Base-by-base conservation (phyloP, 2,113 vertebrate species). In the Thinocorus orbignyianus region DNA sequence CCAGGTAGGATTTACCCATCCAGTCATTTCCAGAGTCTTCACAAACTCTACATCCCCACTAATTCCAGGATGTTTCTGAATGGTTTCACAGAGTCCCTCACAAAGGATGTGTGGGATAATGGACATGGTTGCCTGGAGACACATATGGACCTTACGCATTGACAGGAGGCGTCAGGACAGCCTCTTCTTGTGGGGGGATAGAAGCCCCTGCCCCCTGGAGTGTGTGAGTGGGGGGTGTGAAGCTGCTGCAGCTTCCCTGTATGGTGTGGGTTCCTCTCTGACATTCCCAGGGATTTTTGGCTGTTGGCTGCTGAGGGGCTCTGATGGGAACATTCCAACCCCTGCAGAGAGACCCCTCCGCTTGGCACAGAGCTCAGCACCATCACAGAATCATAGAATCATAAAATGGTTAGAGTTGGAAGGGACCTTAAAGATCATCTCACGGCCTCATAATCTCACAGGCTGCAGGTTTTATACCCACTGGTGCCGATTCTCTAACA, bases 281-380 rank as follows among this genome's bases (percentile, higher is more conserved):
- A 84, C 55, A 66, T 89, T 92, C 95, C 8, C 51, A 92, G 20
- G 55, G 49, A 77, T 66, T 39, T 31, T 62, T 49, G 86, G 51
- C 55, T 58, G 37, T 20, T 68, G 76, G 39, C 48, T 71, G 0
- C 54, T 81, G 64, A 90, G 55, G 41, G 93, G 16, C 28, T 57
- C 41, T 9, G 26, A n/a, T 2, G 11, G 51, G 83, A 86, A 28
- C 4, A 1, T 17, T 46, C 3, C 18, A 5, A 31, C 3, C 25
- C 66, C 65, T 76, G 62, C 49, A 54, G 91, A 61, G 73, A 62
- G 35, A 41, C 28, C 49, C 18, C 46, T 39, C 33, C 24, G 31
- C 42, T 41, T 1, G 2, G 72, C 13, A 58, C 51, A 64, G 60
- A n/a, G 42, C 51, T 86, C 3, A 1, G 33, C 0, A 0, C 48